A percentile compares a stretch with the other conserved stretches of the same genome.
Evolutionary conservation across 2,888 invertebrate genomes (phyloP).

Genomic region (Drosophila vallismaia): DNA sequence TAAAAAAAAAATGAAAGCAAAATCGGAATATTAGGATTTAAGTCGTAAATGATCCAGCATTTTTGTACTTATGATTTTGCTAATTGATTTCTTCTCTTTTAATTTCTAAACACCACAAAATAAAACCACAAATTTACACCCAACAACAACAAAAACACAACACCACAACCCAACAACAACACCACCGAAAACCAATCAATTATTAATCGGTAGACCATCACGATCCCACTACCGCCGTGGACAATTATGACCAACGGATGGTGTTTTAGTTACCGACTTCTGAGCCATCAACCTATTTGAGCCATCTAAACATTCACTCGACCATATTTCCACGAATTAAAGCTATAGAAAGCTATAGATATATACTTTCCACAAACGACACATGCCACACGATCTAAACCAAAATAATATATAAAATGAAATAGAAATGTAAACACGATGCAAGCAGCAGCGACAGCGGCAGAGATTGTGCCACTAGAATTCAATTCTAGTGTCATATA

Average conservation of each 20-base stretch:
- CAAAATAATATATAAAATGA: constrained; percentile 24
- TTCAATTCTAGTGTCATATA: constrained; percentile 52
- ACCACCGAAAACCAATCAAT: constrained; percentile 22
- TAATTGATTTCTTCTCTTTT: constrained; percentile 76
- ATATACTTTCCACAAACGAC: constrained; percentile 40
- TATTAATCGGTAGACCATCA: constrained; percentile 80
- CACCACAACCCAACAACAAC: constrained; percentile 24
- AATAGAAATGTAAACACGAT: constrained; percentile 48
- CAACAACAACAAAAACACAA: constrained; percentile 38
- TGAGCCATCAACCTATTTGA: constrained; percentile 65
- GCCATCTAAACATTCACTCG: constrained; percentile 39
- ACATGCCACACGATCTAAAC: constrained; percentile 39
- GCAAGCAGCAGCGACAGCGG: constrained; percentile 58
- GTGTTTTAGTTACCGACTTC: constrained; percentile 83
- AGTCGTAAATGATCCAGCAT: constrained; percentile 38
- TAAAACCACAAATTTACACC: constrained; percentile 36
- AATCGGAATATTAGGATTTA: constrained; percentile 50
- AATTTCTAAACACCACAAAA: constrained; percentile 65
- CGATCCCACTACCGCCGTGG: constrained; percentile 83
- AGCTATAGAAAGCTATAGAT: constrained; percentile 5
- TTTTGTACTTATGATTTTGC: constrained; percentile 66
- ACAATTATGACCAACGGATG: constrained; percentile 82
- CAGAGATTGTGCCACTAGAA: constrained; percentile 63
- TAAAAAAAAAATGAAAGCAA: constrained; percentile 15
- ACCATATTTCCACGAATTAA: constrained; percentile 53